Evolutionary conservation across 2,797 vertebrate genomes (phyloP).

Genomic region (Austrolebias charrua): DNA sequence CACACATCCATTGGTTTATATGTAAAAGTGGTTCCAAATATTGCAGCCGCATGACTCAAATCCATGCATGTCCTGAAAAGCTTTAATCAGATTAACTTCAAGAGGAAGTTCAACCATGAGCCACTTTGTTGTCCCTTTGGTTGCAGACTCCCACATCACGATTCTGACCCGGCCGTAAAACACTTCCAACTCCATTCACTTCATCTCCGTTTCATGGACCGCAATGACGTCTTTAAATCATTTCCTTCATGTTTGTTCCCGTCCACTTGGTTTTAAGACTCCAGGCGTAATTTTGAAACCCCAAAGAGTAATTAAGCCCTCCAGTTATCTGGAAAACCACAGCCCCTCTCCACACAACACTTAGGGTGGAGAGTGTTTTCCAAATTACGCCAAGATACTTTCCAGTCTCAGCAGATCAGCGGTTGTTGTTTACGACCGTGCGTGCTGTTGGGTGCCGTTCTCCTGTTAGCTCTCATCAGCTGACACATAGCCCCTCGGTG

Average conservation of each 20-base stretch:
- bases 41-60: slow-evolving; percentile 17
- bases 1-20: slow-evolving; percentile 15
- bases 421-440: slow-evolving; percentile 50
- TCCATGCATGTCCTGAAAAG: slow-evolving; percentile 13
- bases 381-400: slow-evolving; percentile 39
- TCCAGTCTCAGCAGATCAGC: slow-evolving; percentile 35
- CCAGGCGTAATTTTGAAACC: slow-evolving; percentile 57
- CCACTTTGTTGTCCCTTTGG: slow-evolving; percentile 25
- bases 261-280: slow-evolving; percentile 50
- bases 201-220: slow-evolving; percentile 33
- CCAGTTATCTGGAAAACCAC: slow-evolving; percentile 65
- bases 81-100: slow-evolving; percentile 35
- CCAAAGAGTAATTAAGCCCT: slow-evolving; percentile 67
- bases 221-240: slow-evolving; percentile 34
- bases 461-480: slow-evolving; percentile 42
- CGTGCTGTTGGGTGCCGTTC: slow-evolving; percentile 32
- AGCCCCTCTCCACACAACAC: slow-evolving; percentile 41
- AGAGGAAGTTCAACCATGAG: slow-evolving; percentile 15
- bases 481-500: slow-evolving; percentile 25
- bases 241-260: slow-evolving; percentile 31
- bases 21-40: slow-evolving; percentile 29
- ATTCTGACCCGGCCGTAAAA: slow-evolving; percentile 20
- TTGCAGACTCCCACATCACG: slow-evolving; percentile 35
- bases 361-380: slow-evolving; percentile 33
- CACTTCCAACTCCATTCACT: slow-evolving; percentile 37